Evolutionary conservation across 2,888 invertebrate species (phyloP).

Genomic region (Heteropelma amictum): DNA sequence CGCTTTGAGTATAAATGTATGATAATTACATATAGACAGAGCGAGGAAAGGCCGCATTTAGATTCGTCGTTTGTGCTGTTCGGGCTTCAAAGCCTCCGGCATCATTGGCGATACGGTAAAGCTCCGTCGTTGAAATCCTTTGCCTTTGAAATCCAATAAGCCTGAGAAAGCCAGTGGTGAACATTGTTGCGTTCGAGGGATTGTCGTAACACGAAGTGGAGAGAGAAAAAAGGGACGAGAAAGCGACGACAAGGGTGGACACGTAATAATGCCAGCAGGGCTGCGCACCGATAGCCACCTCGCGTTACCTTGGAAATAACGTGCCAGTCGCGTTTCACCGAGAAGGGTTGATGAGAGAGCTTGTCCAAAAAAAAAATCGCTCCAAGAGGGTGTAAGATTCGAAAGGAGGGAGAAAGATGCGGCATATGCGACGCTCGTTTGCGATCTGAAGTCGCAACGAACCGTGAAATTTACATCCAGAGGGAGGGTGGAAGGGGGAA

Average conservation of each 20-base stretch:
- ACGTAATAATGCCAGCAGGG: neutral
- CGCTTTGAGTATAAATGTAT: too few relatives aligned
- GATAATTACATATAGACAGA: too few relatives aligned
- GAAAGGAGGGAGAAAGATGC: slow-evolving; percentile 9
- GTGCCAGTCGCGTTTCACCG: neutral
- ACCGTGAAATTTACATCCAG: slow-evolving; percentile 64
- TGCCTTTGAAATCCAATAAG: neutral
- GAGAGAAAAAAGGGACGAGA: neutral
- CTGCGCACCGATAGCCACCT: slow-evolving; percentile 15
- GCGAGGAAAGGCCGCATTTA: too few relatives aligned
- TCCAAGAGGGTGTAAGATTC: neutral
- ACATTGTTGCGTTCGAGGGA: too few relatives aligned
- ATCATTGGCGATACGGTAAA: neutral
- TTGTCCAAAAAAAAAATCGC: too few relatives aligned
- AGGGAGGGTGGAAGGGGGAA: too few relatives aligned
- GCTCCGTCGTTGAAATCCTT: neutral
- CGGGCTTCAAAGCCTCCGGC: too few relatives aligned
- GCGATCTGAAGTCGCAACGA: slow-evolving; percentile 56
- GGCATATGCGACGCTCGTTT: slow-evolving; percentile 28
- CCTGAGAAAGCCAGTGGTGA: neutral
- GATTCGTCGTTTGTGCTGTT: too few relatives aligned
- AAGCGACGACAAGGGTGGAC: neutral
- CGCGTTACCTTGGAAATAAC: slow-evolving; percentile 44
- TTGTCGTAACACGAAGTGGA: too few relatives aligned
- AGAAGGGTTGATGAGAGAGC: neutral